Evolutionary conservation across 1,140 invertebrate genomes (phyloP).

Genomic region (Drosophila sp.): DNA sequence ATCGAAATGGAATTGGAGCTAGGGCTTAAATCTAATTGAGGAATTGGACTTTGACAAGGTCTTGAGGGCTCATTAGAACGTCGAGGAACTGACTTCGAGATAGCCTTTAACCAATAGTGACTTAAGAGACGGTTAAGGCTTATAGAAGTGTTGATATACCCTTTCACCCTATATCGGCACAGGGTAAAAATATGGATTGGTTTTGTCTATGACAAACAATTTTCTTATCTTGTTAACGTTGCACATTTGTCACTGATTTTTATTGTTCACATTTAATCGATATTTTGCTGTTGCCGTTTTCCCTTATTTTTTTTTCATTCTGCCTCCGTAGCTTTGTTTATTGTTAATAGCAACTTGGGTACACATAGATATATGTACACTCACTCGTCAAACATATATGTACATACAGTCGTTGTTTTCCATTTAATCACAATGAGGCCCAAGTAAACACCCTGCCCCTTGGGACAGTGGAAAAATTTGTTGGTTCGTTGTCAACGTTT

Average conservation of each 20-base stretch:
- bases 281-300: conserved; percentile 35
- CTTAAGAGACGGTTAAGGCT: too few species aligned
- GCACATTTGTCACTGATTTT: conserved; percentile 42
- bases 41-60: conserved; percentile 27
- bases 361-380: neutral
- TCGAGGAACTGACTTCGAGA: conserved; percentile 30
- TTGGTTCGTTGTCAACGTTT: conserved; percentile 19
- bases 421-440: conserved; percentile 42
- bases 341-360: conserved; percentile 33
- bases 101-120: conserved; percentile 1
- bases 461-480: conserved; percentile 16
- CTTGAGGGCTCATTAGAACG: conserved; percentile 11
- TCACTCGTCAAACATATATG: conserved; percentile 1
- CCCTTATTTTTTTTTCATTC: too few species aligned
- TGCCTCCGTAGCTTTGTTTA: conserved; percentile 43
- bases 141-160: too few species aligned
- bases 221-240: conserved; percentile 28
- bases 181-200: neutral
- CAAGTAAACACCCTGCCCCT: neutral
- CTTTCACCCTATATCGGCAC: too few species aligned
- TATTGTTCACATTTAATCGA: conserved; percentile 50
- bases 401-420: conserved; percentile 29
- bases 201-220: conserved; percentile 32
- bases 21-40: neutral
- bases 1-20: conserved; percentile 15